A percentile compares a stretch with the other conserved stretches of the same genome.
Conservation (phyloP, 2,113 vertebrate species). For the Ellobius talpinus region DNA sequence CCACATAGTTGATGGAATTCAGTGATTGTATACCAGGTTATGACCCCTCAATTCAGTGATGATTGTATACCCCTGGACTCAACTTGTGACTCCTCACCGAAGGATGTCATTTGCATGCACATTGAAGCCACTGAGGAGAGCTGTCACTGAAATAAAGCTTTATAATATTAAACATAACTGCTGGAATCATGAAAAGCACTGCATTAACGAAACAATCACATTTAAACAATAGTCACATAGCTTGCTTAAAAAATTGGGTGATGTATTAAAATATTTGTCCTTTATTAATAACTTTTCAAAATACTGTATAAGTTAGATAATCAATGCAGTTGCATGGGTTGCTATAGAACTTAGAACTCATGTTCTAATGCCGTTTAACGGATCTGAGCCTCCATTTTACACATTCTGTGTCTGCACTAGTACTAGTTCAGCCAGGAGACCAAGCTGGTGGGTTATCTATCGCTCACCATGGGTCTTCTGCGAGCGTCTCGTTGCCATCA, state of each 20-base stretch:
- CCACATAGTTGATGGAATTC: neutral
- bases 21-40: no score
- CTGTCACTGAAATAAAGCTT: neutral
- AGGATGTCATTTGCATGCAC: neutral
- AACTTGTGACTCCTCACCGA: neutral
- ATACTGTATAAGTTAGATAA: no score
- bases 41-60: no score
- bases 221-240: neutral
- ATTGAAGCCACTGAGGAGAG: neutral
- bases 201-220: neutral
- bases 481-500: rapidly evolving
- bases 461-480: neutral
- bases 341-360: neutral
- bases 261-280: neutral
- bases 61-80: no score
- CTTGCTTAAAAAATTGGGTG: neutral
- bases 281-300: neutral
- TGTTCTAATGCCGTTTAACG: neutral
- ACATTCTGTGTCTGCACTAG: no score
- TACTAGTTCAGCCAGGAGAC: neutral
- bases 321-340: rapidly evolving
- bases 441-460: rapidly evolving
- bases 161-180: neutral
- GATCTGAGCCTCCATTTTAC: neutral
- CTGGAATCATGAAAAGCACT: neutral